Evolutionary conservation across 1,140 invertebrate genomes (phyloP).

Genomic region (Megalonaias nervosa): DNA sequence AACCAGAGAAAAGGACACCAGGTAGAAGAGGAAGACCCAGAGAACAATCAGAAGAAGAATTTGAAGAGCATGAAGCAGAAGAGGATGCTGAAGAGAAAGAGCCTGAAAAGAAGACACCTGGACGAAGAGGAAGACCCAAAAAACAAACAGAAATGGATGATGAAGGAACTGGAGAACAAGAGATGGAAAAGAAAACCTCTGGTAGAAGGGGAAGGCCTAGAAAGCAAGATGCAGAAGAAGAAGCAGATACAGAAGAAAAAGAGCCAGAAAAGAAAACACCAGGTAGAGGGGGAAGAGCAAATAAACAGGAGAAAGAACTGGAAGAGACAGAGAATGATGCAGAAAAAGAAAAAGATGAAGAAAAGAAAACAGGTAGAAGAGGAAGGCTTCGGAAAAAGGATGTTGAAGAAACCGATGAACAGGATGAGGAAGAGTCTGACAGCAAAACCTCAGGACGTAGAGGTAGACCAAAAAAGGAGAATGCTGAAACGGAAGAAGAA

Average conservation of each 20-base stretch:
- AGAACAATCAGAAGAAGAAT: conserved; percentile 35
- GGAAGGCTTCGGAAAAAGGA: conserved; percentile 15
- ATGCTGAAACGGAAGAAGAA: no score
- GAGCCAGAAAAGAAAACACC: conserved; percentile 16
- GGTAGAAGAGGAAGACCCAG: conserved; percentile 27
- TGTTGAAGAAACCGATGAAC: neutral
- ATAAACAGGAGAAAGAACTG: conserved; percentile 15
- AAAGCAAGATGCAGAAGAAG: conserved; percentile 1
- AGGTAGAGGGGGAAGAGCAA: conserved; percentile 9
- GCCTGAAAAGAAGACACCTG: conserved; percentile 18
- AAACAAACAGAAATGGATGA: conserved; percentile 4
- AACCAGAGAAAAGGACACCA: conserved; percentile 20
- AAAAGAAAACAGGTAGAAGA: conserved; percentile 13
- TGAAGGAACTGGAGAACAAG: conserved; percentile 26
- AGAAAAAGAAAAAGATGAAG: conserved; percentile 30
- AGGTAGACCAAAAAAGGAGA: conserved; percentile 7
- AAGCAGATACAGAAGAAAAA: no score
- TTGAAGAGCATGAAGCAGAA: conserved; percentile 24
- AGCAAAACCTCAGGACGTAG: conserved; percentile 18
- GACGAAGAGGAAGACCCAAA: conserved; percentile 18
- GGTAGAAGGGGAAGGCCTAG: conserved; percentile 1
- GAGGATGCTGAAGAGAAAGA: conserved; percentile 24
- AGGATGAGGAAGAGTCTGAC: conserved; percentile 27
- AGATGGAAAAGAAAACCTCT: conserved; percentile 22
- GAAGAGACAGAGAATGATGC: conserved; percentile 17